phyloP scores from a whole-genome alignment of 2,888 invertebrate species.

The Quadroppia sp. region DNA sequence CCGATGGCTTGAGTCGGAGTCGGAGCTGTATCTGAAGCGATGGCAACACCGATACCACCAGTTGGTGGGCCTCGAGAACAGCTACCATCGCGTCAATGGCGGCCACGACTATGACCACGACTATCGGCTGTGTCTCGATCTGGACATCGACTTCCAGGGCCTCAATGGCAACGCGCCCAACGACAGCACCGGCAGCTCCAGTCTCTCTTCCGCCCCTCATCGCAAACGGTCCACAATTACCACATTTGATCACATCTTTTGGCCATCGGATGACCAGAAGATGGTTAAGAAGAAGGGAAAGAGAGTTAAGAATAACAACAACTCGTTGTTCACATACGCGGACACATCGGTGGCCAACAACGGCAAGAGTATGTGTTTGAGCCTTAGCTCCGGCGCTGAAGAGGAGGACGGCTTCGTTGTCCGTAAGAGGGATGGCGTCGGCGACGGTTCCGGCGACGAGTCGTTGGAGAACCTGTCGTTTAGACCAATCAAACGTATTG shows the following conservation, averaged over 20 bases:
- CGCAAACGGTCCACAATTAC: background rate
- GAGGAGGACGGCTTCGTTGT: background rate
- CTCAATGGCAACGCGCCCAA: background rate
- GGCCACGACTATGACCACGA: background rate
- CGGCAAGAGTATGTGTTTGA: background rate
- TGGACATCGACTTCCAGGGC: background rate
- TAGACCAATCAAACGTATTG: background rate
- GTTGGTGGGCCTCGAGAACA: slow-evolving; percentile 32
- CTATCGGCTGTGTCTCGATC: background rate
- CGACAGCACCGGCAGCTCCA: background rate
- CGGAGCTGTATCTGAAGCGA: slow-evolving; percentile 39
- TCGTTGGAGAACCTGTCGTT: background rate
- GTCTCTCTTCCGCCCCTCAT: background rate
- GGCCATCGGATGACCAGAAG: background rate
- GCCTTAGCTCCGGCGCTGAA: background rate
- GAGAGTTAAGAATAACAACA: background rate
- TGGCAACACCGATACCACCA: slow-evolving; percentile 42
- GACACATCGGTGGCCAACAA: background rate
- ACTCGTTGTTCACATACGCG: background rate
- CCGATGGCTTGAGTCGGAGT: slow-evolving; percentile 38
- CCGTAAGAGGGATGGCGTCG: background rate
- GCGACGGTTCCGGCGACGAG: background rate
- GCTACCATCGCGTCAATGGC: background rate
- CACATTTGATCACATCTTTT: slow-evolving; percentile 3
- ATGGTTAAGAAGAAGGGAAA: background rate